phyloP scores from a whole-genome alignment of 2,113 vertebrate species.

The Coptodon rendalli region DNA sequence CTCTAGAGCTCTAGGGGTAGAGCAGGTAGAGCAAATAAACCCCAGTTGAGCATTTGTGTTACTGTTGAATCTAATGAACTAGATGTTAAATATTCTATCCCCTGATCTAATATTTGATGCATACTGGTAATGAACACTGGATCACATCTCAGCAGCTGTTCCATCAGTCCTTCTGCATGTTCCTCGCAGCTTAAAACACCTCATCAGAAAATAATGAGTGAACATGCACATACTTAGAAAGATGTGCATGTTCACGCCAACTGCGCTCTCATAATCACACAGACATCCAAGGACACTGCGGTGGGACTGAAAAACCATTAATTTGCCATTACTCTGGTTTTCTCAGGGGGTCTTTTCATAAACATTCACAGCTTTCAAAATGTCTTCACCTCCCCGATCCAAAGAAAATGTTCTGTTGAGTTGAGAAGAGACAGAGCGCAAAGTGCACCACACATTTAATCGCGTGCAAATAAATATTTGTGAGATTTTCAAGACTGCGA shows the following conservation, averaged over 20 bases:
- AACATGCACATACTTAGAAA: background rate
- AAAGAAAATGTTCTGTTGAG: slow-evolving; percentile 18
- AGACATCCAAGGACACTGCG: background rate
- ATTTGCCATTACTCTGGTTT: slow-evolving; percentile 13
- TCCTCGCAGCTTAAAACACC: background rate
- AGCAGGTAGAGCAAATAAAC: background rate
- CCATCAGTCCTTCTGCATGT: background rate
- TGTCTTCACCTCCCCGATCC: slow-evolving; percentile 15
- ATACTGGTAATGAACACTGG: fast-evolving
- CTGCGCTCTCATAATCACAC: background rate
- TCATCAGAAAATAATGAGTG: background rate
- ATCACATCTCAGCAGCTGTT: background rate
- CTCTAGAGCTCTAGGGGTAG: background rate
- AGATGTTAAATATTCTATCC: background rate
- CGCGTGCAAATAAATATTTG: background rate
- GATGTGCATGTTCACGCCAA: background rate
- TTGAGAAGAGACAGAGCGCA: background rate
- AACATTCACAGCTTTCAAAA: slow-evolving; percentile 12
- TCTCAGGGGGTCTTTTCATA: slow-evolving; percentile 6
- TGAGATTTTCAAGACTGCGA: background rate
- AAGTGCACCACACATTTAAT: background rate
- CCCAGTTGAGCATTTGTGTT: fast-evolving
- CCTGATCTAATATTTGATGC: background rate
- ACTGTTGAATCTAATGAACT: background rate
- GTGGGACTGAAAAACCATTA: slow-evolving; percentile 11